These are phyloP conservation scores for Mesorhabditis belari DNA, from an alignment of 2,888 invertebrate species.

Conservation along the genomic window DNA sequence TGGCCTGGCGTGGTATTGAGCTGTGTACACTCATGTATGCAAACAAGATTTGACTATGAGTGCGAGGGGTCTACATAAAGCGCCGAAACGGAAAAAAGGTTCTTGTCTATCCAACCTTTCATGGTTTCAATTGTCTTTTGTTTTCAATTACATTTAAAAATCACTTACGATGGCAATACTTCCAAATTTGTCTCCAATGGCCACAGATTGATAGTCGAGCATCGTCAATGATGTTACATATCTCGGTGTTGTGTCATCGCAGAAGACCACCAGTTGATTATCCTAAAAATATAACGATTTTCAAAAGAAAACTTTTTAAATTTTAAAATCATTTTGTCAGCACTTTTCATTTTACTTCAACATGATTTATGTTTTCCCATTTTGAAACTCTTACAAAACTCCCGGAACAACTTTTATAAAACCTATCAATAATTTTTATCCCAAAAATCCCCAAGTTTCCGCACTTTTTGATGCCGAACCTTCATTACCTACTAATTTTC, in stretches of 20 bases:
- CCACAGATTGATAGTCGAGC: constrained; percentile 91
- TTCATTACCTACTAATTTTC: no score
- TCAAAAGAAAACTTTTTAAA: neutral
- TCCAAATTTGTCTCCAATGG: constrained; percentile 94
- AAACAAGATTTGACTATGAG: neutral
- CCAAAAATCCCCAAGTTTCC: neutral
- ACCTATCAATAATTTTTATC: neutral
- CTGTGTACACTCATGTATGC: no score
- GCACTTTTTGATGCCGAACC: no score
- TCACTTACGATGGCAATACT: constrained; percentile 78
- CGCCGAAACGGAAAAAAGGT: no score
- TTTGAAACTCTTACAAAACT: neutral
- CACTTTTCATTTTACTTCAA: neutral
- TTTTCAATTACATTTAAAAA: neutral
- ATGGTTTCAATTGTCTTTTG: no score
- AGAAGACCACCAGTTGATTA: constrained; percentile 94
- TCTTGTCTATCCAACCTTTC: no score
- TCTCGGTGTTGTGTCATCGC: constrained; percentile 92
- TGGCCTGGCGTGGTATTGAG: no score
- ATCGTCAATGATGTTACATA: constrained; percentile 88
- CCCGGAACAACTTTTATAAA: neutral
- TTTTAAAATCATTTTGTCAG: neutral
- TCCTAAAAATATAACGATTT: constrained; percentile 60
- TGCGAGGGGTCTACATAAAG: no score
- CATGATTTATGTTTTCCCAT: neutral